These are phyloP conservation scores for Darevskia mixta DNA, from an alignment of 2,797 vertebrate species.

Conservation along the genomic window DNA sequence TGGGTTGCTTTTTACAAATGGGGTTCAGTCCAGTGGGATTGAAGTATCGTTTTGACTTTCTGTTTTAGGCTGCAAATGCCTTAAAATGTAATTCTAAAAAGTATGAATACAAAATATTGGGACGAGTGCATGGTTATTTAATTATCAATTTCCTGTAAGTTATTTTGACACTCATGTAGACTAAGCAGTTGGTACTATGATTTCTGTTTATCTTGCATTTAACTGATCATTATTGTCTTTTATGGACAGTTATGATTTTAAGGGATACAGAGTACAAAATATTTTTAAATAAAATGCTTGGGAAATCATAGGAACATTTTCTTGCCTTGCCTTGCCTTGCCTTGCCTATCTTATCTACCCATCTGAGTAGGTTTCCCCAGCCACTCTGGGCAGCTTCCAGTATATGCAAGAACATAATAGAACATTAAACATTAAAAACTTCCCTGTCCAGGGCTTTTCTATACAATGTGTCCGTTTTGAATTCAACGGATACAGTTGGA, in stretches of 20 bases:
- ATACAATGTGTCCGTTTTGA: not conserved
- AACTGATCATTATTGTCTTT: not conserved
- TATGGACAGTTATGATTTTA: not conserved
- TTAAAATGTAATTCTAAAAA: too few species aligned
- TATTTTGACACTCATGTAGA: not conserved
- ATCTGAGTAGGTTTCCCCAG: too few species aligned
- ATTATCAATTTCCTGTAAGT: not conserved
- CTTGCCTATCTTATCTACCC: too few species aligned
- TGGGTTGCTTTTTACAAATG: not conserved
- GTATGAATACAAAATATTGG: not conserved
- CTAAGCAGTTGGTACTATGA: not conserved
- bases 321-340: too few species aligned
- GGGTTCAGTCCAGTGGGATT: too few species aligned
- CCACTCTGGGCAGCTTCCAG: too few species aligned
- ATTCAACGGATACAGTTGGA: not conserved
- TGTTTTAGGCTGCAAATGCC: too few species aligned
- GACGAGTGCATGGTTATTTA: not conserved
- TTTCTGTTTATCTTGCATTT: not conserved
- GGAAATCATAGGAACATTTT: not conserved
- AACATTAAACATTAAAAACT: too few species aligned
- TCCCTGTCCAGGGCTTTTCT: too few species aligned
- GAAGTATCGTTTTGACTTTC: too few species aligned
- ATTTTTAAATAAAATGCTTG: not conserved
- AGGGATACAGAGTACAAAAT: not conserved
- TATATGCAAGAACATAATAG: too few species aligned